phyloP scores from a whole-genome alignment of 2,888 invertebrate genomes.

The Coelinius sp. region DNA sequence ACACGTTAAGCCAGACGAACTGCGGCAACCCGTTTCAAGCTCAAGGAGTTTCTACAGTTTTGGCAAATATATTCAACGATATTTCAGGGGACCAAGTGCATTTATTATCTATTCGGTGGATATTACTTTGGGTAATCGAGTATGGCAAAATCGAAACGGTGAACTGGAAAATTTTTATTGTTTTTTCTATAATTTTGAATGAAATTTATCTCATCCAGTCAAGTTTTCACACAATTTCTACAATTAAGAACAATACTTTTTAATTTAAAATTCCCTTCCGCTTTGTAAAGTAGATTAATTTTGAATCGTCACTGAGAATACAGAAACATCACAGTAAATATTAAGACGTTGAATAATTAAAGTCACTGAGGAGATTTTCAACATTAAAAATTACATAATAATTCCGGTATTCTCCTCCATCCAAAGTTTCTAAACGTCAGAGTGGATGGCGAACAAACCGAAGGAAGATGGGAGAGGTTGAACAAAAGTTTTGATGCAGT shows the following conservation, averaged over 20 bases:
- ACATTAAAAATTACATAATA: neutral
- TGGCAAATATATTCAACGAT: slow-evolving; percentile 8
- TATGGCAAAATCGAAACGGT: too few relatives aligned
- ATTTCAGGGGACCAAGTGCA: neutral
- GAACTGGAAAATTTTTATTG: too few relatives aligned
- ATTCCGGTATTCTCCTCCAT: neutral
- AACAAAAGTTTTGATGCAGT: slow-evolving; percentile 33
- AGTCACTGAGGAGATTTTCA: neutral
- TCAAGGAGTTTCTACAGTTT: slow-evolving; percentile 37
- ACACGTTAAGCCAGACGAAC: slow-evolving; percentile 59
- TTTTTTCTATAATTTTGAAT: too few relatives aligned
- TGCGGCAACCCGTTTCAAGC: slow-evolving; percentile 57
- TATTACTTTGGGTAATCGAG: neutral
- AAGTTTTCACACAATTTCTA: too few relatives aligned
- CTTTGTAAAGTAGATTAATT: too few relatives aligned
- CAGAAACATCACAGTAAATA: too few relatives aligned
- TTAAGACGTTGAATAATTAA: neutral
- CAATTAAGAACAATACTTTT: too few relatives aligned
- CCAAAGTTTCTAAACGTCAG: slow-evolving; percentile 4
- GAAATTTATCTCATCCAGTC: too few relatives aligned
- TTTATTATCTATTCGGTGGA: neutral
- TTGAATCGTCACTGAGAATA: too few relatives aligned
- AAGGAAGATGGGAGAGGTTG: neutral
- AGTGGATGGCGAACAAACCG: neutral
- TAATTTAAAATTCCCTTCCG: too few relatives aligned